These are phyloP conservation scores for Orius insidiosus DNA, from an alignment of 1,140 invertebrate species.

Conservation along the genomic window DNA sequence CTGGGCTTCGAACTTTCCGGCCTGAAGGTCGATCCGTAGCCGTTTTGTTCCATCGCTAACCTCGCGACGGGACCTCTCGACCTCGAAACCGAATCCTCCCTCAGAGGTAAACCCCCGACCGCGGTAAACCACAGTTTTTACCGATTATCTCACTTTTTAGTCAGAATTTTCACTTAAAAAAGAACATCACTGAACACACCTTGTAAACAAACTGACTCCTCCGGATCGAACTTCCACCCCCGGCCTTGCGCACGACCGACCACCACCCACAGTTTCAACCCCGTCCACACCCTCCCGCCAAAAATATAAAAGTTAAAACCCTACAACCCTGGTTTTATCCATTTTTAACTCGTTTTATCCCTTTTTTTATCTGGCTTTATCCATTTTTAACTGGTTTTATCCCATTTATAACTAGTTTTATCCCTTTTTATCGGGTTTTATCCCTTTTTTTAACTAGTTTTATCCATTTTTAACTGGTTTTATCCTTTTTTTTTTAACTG, in stretches of 20 bases:
- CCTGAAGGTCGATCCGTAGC: constrained; percentile 10
- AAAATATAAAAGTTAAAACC: not conserved
- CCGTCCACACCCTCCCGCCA: constrained; percentile 3
- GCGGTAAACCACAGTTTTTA: constrained; percentile 22
- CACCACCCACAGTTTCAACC: not conserved
- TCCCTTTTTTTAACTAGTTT: no score
- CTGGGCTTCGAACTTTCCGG: constrained; percentile 11
- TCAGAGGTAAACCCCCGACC: constrained; percentile 21
- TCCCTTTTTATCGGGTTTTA: no score
- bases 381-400: no score
- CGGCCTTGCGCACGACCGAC: not conserved
- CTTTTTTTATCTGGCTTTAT: no score
- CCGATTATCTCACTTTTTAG: not conserved
- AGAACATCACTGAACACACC: constrained; percentile 4
- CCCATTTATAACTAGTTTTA: no score
- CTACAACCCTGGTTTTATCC: no score
- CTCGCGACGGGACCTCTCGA: not conserved
- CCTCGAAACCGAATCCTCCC: constrained; percentile 18
- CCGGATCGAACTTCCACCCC: constrained; percentile 12
- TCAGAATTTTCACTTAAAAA: not conserved
- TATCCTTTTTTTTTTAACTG: no score
- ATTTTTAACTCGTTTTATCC: no score
- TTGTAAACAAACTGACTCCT: constrained; percentile 13
- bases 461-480: no score
- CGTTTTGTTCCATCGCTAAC: constrained; percentile 7